Conservation (phyloP, 2,797 vertebrate genomes). For the Pteropus rufus region DNA sequence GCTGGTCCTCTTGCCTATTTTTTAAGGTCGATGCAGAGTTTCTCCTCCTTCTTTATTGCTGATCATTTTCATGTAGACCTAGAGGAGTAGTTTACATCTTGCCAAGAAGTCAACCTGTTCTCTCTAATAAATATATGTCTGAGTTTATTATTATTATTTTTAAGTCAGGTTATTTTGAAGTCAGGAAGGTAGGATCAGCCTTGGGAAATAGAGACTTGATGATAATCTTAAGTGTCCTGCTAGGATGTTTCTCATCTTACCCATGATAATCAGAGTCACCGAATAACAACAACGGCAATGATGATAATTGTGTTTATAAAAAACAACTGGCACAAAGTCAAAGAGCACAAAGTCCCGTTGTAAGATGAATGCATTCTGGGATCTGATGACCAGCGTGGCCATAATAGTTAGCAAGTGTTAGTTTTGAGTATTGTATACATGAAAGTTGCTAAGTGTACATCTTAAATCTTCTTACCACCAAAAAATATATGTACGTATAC, state of each 20-base stretch:
- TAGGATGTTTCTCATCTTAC: background rate
- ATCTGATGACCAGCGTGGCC: background rate
- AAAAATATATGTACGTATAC: background rate
- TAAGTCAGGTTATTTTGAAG: background rate
- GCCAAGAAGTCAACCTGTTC: background rate
- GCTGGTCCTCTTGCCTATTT: background rate
- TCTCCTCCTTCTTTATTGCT: background rate
- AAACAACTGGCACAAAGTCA: background rate
- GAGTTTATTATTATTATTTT: background rate
- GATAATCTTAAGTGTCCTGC: background rate
- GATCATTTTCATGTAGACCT: background rate
- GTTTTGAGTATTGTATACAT: background rate
- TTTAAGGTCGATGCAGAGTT: background rate
- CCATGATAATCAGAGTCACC: background rate
- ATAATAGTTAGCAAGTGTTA: background rate
- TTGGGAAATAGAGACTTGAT: background rate
- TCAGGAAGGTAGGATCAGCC: background rate
- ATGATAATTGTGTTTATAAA: background rate
- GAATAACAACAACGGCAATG: background rate
- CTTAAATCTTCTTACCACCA: background rate
- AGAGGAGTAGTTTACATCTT: background rate
- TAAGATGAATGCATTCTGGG: background rate
- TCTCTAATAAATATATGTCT: background rate
- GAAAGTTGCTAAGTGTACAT: background rate
- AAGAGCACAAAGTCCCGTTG: background rate